Evolutionary conservation across 2,113 vertebrate genomes (phyloP).

Genomic region (Ammodramus savannarum): DNA sequence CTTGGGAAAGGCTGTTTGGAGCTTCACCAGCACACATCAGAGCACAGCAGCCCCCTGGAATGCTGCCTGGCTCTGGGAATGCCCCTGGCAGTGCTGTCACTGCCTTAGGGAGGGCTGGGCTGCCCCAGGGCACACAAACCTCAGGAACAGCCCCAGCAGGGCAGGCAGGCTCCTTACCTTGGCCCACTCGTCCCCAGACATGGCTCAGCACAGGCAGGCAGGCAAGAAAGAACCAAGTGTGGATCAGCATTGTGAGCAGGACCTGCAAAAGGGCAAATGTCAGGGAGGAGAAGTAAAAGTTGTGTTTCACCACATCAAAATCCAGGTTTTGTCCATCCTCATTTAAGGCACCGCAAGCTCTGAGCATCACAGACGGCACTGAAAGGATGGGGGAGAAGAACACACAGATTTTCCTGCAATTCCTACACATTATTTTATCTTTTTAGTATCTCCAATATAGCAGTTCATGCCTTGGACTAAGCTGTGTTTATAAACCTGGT

Average conservation of each 20-base stretch:
- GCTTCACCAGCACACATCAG: background rate
- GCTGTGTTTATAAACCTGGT: background rate
- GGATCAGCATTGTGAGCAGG: slow-evolving; percentile 14
- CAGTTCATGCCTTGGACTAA: background rate
- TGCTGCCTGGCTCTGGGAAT: background rate
- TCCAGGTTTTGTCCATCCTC: background rate
- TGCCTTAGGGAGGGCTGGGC: background rate
- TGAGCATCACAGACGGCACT: accelerated
- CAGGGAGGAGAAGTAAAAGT: background rate
- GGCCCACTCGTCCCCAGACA: slow-evolving; percentile 11
- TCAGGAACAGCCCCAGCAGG: accelerated
- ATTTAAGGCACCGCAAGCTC: background rate
- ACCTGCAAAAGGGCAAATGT: background rate
- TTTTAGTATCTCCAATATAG: background rate
- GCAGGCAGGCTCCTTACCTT: slow-evolving; percentile 36
- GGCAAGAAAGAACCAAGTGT: slow-evolving; percentile 14
- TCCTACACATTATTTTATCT: background rate
- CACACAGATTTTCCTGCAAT: background rate
- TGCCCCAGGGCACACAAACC: background rate
- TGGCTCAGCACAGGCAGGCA: slow-evolving; percentile 37
- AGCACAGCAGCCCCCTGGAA: background rate
- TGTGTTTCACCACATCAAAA: accelerated
- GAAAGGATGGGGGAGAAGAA: background rate
- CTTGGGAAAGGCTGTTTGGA: background rate
- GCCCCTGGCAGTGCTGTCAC: accelerated